Evolutionary conservation across 1,140 invertebrate genomes (phyloP), one percentile per base, ranked within the genome.

Genomic region (Pseudoatta argentina): DNA sequence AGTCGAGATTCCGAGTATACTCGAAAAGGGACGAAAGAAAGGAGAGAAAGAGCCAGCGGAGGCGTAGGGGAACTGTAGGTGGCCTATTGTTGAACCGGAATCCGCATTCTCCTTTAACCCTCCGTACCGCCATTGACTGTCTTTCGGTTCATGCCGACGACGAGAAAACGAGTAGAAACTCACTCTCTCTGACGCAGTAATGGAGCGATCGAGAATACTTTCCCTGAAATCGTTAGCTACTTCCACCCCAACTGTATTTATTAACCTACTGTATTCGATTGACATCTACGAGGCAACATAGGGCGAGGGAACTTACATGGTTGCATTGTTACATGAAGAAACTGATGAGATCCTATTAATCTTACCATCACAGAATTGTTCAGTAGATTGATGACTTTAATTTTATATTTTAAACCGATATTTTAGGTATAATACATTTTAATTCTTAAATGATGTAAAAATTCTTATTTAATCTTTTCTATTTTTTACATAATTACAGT

Each of bases 81-180:
- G 86, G 92, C 66, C 91, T 82, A 92, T 92, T 92, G 91, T 92
- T 86, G 83, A 53, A 67, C 67, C 82, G 48, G 88, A 61, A 72
- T 72, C 88, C 69, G 87, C 34, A 89, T 90, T 91, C 86, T 88
- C 73, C 81, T 90, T 81, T 90, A 90, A 90, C 88, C 69, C 86
- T 86, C 51, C 81, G 76, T 82, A 53, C 55, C 34, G n/a, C 53
- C 48, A 89, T 90, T 72, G 72, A 90, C 88, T 69, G 57, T 90
- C 85, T 91, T 83, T 88, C 88, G 82, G 79, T 73, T 89, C 89
- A 76, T 90, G 34, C 77, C 57, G 61, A 81, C 59, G 39, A 27
- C 53, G 16, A 63, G 77, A 69, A 78, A 88, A 86, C 63, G 77
- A 87, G 67, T 39, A 53, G 64, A 21, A 55, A 69, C 44, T 73